Conservation (phyloP, 2,888 invertebrate species). For the Resseliella maxima region DNA sequence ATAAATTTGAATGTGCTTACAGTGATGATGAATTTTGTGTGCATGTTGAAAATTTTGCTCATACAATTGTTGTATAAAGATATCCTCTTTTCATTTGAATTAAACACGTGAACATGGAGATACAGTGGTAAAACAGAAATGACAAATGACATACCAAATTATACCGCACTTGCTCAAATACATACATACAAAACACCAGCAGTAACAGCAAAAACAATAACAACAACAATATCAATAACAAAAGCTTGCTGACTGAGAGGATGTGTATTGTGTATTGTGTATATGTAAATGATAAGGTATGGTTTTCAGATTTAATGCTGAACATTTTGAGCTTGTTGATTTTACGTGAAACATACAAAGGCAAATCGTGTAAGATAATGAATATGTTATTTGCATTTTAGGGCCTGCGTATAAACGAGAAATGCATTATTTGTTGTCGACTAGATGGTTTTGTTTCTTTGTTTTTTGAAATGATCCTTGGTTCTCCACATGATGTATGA, state of each 20-base stretch:
- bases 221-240: conserved; percentile 18
- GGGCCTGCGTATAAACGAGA: neutral
- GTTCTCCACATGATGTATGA: neutral
- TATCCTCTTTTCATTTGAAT: neutral
- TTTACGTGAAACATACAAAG: neutral
- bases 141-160: conserved; percentile 49
- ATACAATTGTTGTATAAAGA: neutral
- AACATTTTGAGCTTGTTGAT: conserved; percentile 32
- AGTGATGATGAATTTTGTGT: neutral
- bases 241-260: neutral
- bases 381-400: conserved; percentile 38
- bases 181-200: neutral
- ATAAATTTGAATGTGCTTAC: conserved; percentile 14
- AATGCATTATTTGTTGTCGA: neutral
- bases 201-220: neutral
- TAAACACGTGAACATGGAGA: neutral
- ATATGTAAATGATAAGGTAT: conserved; percentile 48
- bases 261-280: neutral
- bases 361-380: conserved; percentile 34
- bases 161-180: conserved; percentile 49
- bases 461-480: neutral
- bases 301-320: neutral
- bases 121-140: conserved; percentile 30
- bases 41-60: neutral
- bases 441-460: neutral